Evolutionary conservation across 2,797 vertebrate genomes (phyloP), one percentile per base, ranked within the genome.

Genomic region (Tinamus major): DNA sequence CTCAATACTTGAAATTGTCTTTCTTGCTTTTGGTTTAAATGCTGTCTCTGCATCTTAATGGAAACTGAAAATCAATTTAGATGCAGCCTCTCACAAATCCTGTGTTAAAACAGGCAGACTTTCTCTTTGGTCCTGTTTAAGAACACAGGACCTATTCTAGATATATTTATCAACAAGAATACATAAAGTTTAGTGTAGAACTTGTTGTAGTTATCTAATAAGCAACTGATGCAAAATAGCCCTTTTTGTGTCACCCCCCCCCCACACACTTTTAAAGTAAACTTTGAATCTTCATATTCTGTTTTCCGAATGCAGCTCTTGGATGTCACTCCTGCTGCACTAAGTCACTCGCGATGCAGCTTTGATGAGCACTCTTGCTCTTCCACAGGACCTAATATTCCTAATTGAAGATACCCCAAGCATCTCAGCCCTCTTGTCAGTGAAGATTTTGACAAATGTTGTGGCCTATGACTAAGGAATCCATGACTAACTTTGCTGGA

Each of bases 401-500:
- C 63, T 26, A 58, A 49, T 80, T 85, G 37, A 63, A 85, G 78
- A 69, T 31, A 2, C 15, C 6, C 55, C 16, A 35, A 35, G 62
- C 0, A 2, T 17, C 87, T 68, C 89, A 87, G 39, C 8, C 13
- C 27, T 53, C 0, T 94, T 41, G 31, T 68, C 76, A 58, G 4
- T 15, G 23, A 65, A 76, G 69, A 61, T 42, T 80, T 68, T 85
- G 87, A 46, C 16, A 49, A 27, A 27, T 71, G 62, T 93, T 79
- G 85, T 86, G 92, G 78, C 89, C 79, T 78, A 59, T 89, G 85
- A 89, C 91, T 87, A 83, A 85, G 76, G 89, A 87, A 64, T 92
- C 79, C 91, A 21, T 92, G 87, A 44, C 68, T 48, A 29, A 29
- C 31, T 86, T 91, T 92, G 70, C 77, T 85, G 79, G 63, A 90